phyloP scores from a whole-genome alignment of 2,797 vertebrate genomes.

The Apodemus agrarius region DNA sequence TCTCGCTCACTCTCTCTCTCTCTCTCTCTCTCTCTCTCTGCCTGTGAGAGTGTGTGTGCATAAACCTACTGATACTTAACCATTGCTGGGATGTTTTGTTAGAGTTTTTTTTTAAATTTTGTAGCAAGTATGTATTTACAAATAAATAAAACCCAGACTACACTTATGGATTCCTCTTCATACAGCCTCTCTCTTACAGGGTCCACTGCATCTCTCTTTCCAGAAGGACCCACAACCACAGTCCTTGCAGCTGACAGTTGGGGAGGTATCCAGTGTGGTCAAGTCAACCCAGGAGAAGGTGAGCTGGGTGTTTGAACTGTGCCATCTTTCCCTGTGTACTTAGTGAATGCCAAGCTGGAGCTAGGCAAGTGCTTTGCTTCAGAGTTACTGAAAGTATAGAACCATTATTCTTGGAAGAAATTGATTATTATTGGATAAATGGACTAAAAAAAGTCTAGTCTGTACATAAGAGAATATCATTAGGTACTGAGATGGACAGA shows the following conservation, averaged over 20 bases:
- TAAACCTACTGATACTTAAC: not conserved
- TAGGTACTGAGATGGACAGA: not conserved
- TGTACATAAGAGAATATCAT: not conserved
- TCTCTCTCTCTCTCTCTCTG: too few species aligned
- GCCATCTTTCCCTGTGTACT: not conserved
- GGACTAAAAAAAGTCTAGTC: not conserved
- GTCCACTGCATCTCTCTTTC: slow-evolving; percentile 89
- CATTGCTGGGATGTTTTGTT: too few species aligned
- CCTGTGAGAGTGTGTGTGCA: rapidly evolving
- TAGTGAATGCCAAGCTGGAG: not conserved
- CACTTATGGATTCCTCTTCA: rapidly evolving
- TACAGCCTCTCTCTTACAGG: slow-evolving; percentile 84
- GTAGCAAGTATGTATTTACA: rapidly evolving
- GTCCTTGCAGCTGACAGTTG: slow-evolving; percentile 90
- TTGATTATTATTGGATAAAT: not conserved
- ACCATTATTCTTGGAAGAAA: not conserved
- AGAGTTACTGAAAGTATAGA: not conserved
- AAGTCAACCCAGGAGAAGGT: slow-evolving; percentile 93
- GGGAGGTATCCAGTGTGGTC: slow-evolving; percentile 88
- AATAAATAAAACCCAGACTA: not conserved
- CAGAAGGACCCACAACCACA: slow-evolving; percentile 89
- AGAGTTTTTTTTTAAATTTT: not conserved
- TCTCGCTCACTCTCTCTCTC: too few species aligned
- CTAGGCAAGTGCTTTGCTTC: not conserved
- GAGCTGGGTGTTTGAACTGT: not conserved